Conservation (phyloP, 2,888 invertebrate species). For the Drosophila limbata region DNA sequence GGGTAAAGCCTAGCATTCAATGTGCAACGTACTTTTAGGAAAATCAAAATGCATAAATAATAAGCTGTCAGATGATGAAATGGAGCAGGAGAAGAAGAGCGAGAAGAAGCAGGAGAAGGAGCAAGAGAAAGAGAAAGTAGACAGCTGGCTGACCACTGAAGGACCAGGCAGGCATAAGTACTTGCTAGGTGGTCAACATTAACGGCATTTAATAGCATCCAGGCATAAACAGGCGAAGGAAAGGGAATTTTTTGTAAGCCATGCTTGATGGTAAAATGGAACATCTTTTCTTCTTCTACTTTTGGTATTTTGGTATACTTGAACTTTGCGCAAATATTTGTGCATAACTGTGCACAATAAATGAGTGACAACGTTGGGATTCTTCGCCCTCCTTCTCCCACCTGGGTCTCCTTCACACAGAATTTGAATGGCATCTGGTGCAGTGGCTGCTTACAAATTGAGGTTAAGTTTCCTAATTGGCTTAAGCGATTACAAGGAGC, state of each 20-base stretch:
- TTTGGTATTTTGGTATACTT: conserved; percentile 20
- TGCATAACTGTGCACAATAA: conserved; percentile 39
- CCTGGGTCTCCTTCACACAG: background rate
- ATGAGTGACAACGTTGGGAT: conserved; percentile 50
- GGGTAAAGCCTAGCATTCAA: conserved; percentile 32
- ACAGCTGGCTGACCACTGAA: conserved; percentile 32
- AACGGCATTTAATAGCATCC: conserved; percentile 51
- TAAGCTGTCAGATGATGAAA: conserved; percentile 36
- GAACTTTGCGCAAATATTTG: conserved; percentile 45
- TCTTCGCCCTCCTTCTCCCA: conserved; percentile 1
- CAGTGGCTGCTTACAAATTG: conserved; percentile 50
- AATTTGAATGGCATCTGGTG: conserved; percentile 33
- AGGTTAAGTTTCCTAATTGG: conserved; percentile 78
- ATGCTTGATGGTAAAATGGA: conserved; percentile 13
- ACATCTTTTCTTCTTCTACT: background rate
- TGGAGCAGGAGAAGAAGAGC: background rate
- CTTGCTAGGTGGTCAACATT: conserved; percentile 37
- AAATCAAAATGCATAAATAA: conserved; percentile 72
- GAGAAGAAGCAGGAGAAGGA: background rate
- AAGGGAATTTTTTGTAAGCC: conserved; percentile 3
- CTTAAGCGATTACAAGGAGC: conserved; percentile 67
- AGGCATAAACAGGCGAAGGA: conserved; percentile 50
- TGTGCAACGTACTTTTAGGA: conserved; percentile 70
- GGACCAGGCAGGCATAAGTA: conserved; percentile 11
- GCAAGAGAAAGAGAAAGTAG: background rate